Evolutionary conservation across 2,888 invertebrate genomes (phyloP), one percentile per base, ranked within the genome.

Genomic region (Nineta flava): DNA sequence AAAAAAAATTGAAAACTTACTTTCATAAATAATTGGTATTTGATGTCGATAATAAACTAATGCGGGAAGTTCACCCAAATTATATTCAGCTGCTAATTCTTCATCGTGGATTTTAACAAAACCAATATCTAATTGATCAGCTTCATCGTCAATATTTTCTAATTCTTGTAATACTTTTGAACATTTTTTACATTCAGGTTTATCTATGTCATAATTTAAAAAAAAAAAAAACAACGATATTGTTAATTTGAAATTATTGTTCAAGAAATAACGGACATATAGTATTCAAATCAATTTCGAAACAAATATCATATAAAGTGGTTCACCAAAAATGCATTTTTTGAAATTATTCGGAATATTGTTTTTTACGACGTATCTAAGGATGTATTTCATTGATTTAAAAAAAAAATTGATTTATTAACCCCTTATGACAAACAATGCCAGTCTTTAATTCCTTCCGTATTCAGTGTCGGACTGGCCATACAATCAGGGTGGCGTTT

Each of bases 21-120:
- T 85, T 79, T 92, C 90, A 68, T 90, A 94, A 65, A 93, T 87
- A 65, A 93, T 87, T 57, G 93, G 93, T 66, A 88, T 91, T 73
- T 91, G 86, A 71, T 91, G 88, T 65, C 92, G 79, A 70, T 93
- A 93, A 73, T 93, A 93, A 56, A 93, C 91, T 59, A 93, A 75
- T 61, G 83, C 84, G 60, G 93, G 93, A 63, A 93, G 71, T 51
- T 80, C 77, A 62, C 87, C 90, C 67, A 93, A 75, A 73, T 87
- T 92, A 72, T 93, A 93, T 71, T 93, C 92, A 62, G 90, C 90
- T 54, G 92, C 90, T 57, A 93, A 73, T 60, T 80, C 79, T 68
- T 91, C 87, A 64, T 93, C 93, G 61, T 90, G 86, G 63, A 93
- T 92, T 71, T 93, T 93, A 55, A 93, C 92, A 67, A 93, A 92